Conservation (phyloP, 2,888 invertebrate genomes). For the Hymenopus coronatus region DNA sequence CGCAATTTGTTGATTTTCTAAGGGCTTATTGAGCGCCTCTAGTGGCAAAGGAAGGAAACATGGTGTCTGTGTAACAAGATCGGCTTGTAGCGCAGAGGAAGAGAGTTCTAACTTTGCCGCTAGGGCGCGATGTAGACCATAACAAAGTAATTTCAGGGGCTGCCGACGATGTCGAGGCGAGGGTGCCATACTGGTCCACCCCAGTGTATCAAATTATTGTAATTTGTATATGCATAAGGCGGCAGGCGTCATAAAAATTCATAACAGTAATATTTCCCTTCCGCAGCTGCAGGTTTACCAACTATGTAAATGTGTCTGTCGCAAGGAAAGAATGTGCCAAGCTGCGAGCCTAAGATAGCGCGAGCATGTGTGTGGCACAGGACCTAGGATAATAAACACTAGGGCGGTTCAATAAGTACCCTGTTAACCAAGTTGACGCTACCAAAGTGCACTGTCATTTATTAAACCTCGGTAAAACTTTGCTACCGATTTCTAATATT, state of each 20-base stretch:
- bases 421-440: no score
- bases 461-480: no score
- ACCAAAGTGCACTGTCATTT: no score
- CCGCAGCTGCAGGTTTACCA: not conserved
- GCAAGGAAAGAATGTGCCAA: not conserved
- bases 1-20: no score
- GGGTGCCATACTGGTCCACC: not conserved
- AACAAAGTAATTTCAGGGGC: not conserved
- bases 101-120: no score
- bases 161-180: not conserved
- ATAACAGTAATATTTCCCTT: conserved; percentile 1
- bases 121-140: not conserved
- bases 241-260: conserved; percentile 13
- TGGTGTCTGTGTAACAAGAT: no score
- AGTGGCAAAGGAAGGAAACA: no score
- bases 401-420: no score
- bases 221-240: conserved; percentile 20
- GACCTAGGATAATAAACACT: no score
- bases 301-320: conserved; percentile 8
- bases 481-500: no score
- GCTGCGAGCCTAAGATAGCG: not conserved
- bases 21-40: no score
- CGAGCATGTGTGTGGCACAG: not conserved
- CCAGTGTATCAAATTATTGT: not conserved
- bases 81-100: no score